Evolutionary conservation across 2,797 vertebrate species (phyloP).

Genomic region (Ctenopoma multispine): DNA sequence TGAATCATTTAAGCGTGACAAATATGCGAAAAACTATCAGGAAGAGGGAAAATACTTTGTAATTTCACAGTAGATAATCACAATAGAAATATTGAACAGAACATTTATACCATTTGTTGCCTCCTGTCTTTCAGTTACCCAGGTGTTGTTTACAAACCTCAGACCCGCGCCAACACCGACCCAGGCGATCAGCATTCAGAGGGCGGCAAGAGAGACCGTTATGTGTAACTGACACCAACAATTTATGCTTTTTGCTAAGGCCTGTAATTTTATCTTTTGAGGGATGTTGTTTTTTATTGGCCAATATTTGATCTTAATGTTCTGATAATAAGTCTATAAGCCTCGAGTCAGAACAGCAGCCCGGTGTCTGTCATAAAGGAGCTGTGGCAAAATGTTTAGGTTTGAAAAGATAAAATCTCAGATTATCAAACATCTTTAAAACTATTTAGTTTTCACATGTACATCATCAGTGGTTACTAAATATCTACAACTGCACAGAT

Average conservation of each 20-base stretch:
- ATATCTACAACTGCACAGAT: conserved; percentile 20
- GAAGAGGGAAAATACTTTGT: too few relatives aligned
- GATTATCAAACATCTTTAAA: neutral
- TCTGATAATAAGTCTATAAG: neutral
- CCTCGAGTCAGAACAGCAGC: neutral
- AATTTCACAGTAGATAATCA: neutral
- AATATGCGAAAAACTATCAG: too few relatives aligned
- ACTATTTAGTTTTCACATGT: conserved; percentile 20
- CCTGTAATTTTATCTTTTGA: neutral
- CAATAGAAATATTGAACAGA: neutral
- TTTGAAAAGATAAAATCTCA: too few relatives aligned
- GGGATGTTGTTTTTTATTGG: neutral
- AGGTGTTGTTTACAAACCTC: conserved; percentile 73
- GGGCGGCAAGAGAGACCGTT: conserved; percentile 36
- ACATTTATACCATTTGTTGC: neutral
- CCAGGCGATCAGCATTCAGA: conserved; percentile 41
- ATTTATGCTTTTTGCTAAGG: neutral
- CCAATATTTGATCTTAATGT: neutral
- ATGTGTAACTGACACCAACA: conserved; percentile 53
- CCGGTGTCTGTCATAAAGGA: neutral
- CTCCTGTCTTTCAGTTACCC: conserved; percentile 64
- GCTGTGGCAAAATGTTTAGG: neutral
- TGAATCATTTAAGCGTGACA: too few relatives aligned
- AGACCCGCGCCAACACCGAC: conserved; percentile 40
- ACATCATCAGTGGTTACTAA: conserved; percentile 17